A percentile compares a stretch with the other conserved stretches of the same genome.
Evolutionary conservation across 2,113 vertebrate genomes (phyloP).

Genomic region (Rynchops niger): DNA sequence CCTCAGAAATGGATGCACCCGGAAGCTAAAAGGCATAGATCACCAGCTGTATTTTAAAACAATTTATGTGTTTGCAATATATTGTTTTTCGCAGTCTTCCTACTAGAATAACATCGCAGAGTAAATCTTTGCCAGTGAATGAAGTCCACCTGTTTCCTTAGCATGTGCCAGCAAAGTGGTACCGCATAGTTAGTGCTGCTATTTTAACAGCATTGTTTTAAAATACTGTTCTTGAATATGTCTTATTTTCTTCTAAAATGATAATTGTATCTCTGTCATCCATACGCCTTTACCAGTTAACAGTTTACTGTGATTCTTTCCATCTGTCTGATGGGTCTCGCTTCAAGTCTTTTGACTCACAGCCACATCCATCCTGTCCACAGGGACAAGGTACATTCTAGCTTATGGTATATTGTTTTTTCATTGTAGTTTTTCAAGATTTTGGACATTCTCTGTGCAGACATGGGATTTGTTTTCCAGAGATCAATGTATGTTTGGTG

Average conservation of each 20-base stretch:
- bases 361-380: background rate
- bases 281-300: background rate
- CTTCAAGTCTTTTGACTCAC: background rate
- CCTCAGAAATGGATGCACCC: background rate
- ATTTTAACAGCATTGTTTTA: constrained; percentile 27
- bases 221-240: background rate
- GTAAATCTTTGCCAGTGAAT: background rate
- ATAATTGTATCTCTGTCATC: background rate
- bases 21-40: background rate
- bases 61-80: background rate
- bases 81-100: background rate
- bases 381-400: background rate
- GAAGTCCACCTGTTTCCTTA: background rate
- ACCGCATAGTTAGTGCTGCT: background rate
- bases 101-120: background rate
- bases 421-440: background rate
- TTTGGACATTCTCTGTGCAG: background rate
- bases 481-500: background rate
- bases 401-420: background rate
- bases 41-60: background rate
- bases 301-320: background rate
- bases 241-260: constrained; percentile 29
- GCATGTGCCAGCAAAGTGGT: background rate
- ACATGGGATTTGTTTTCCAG: background rate
- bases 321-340: background rate